These are phyloP conservation scores for Pachypsylla venusta DNA, from an alignment of 1,140 invertebrate species.

Conservation along the genomic window DNA sequence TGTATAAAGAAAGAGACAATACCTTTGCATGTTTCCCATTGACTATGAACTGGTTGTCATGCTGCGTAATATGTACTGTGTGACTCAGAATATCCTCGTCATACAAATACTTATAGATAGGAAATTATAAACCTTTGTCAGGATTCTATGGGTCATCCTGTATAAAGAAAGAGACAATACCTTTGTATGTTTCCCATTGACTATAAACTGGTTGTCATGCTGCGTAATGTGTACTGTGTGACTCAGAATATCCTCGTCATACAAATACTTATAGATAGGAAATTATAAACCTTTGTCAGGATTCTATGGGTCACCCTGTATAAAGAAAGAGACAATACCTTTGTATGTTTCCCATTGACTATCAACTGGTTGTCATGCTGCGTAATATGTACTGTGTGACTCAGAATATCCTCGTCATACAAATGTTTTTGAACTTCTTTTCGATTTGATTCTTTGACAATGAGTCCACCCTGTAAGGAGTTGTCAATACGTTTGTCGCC, in stretches of 20 bases:
- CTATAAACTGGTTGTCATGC: constrained; percentile 32
- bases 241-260: constrained; percentile 62
- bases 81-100: constrained; percentile 62
- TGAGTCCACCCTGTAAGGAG: constrained; percentile 52
- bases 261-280: constrained; percentile 45
- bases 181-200: too few species aligned
- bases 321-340: too few species aligned
- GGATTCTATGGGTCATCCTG: too few species aligned
- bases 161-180: too few species aligned
- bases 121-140: too few species aligned
- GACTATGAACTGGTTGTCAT: constrained; percentile 34
- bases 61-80: constrained; percentile 35
- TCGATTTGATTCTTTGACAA: constrained; percentile 55
- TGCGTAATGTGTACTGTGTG: constrained; percentile 39
- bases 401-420: constrained; percentile 63
- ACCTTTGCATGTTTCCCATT: too few species aligned
- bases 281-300: too few species aligned
- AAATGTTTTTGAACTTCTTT: constrained; percentile 45
- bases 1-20: too few species aligned
- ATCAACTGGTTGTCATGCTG: constrained; percentile 31
- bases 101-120: constrained; percentile 47
- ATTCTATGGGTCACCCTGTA: too few species aligned
- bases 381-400: constrained; percentile 41
- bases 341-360: constrained; percentile 40
- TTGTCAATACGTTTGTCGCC: constrained; percentile 57